phyloP scores from a whole-genome alignment of 2,113 vertebrate species.

The Tylochromis polylepis region DNA sequence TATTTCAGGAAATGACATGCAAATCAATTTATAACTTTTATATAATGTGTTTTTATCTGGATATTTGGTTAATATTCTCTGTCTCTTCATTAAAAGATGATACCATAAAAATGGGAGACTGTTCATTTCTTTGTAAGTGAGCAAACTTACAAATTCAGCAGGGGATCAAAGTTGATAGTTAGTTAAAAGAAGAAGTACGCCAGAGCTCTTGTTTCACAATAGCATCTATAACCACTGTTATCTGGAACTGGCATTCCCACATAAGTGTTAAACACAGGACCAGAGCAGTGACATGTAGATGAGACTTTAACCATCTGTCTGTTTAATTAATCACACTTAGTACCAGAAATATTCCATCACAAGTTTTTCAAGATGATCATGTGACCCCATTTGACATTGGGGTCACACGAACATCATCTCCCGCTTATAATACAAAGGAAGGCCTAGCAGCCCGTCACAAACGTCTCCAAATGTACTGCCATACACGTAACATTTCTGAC shows the following conservation, averaged over 20 bases:
- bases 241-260: neutral
- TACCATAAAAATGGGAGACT: neutral
- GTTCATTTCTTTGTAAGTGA: neutral
- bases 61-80: neutral
- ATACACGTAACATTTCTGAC: neutral
- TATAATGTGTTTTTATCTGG: neutral
- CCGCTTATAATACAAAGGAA: neutral
- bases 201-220: neutral
- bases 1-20: neutral
- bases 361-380: slow-evolving; percentile 11
- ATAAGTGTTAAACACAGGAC: slow-evolving; percentile 10
- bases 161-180: neutral
- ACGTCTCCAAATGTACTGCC: neutral
- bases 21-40: neutral
- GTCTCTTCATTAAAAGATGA: neutral
- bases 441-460: neutral
- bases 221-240: neutral
- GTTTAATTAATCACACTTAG: slow-evolving; percentile 21
- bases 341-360: neutral
- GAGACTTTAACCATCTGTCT: slow-evolving; percentile 27
- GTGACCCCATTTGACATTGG: slow-evolving; percentile 23
- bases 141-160: neutral
- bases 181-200: neutral
- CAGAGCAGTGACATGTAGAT: slow-evolving; percentile 25
- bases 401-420: slow-evolving; percentile 9